Evolutionary conservation across 1,140 invertebrate species (phyloP), one percentile per base, ranked within the genome.

Genomic region (Heterodera schachtii): DNA sequence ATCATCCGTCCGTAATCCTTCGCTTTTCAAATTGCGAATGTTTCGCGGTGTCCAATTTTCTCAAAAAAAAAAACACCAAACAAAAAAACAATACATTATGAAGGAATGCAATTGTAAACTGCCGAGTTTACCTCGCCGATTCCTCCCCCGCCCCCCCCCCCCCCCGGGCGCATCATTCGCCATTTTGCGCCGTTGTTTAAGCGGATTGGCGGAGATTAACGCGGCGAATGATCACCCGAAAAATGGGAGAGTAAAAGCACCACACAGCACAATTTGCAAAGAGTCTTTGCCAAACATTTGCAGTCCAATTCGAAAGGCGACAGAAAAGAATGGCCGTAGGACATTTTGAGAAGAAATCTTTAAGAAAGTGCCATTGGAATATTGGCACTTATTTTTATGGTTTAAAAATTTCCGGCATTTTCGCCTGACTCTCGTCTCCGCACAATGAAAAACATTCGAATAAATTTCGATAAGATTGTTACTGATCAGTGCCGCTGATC

Each of bases 131-230:
- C 57, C 57, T 41, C 69, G 21, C 69, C 69, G 3, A 71, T 31
- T 46, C 5, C 5, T 9, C 19, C 19, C 67, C 67, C 67, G n/a
- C 3, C 19, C 19, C n/a, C 5, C 5, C 1, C 19, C 19, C 67
- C 67, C 67, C 3, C 19, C 19, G 8, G 31, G 31, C 6, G 11
- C 11, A 9, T n/a, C 67, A n/a, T 46, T 9, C 69, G 21, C 69
- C 16, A 71, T 71, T 71, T 71, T 46, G 69, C 69, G 31, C 57
- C 57, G 16, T 60, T 43, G 69, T 71, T 71, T 71, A 71, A 71
- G 69, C 69, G 69, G 69, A 71, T 71, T 71, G 31, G 69, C 69
- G 69, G 31, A 46, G 69, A 71, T 71, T 71, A 43, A 46, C 69
- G 69, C 69, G 19, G 19, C 21, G 69, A 71, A 31, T 31, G 69